phyloP scores from a whole-genome alignment of 2,888 invertebrate genomes.

The Dysmachus trigonus region DNA sequence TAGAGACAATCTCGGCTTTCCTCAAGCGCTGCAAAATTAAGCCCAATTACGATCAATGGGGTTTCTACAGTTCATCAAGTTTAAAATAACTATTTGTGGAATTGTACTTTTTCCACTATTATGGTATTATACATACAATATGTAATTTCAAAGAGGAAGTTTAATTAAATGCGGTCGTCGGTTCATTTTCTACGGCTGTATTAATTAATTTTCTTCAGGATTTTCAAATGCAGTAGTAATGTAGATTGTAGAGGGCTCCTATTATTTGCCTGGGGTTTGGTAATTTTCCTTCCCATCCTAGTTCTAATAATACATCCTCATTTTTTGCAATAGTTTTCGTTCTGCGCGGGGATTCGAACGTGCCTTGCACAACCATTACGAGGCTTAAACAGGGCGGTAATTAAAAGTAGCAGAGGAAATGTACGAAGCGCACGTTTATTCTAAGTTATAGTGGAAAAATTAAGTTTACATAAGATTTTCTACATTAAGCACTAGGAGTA shows the following conservation, averaged over 20 bases:
- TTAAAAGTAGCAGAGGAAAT: not conserved
- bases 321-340: not conserved
- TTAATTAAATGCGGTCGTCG: not conserved
- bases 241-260: not conserved
- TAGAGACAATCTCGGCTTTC: not conserved
- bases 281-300: not conserved
- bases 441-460: not conserved
- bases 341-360: not conserved
- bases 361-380: not conserved
- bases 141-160: not conserved
- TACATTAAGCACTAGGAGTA: not conserved
- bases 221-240: not conserved
- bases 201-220: not conserved
- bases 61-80: not conserved
- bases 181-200: not conserved
- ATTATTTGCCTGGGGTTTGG: not conserved
- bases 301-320: not conserved
- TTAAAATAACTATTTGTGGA: not conserved
- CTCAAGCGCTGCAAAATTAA: not conserved
- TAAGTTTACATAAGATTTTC: not conserved
- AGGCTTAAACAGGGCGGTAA: not conserved
- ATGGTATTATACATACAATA: not conserved
- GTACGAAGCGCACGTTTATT: not conserved
- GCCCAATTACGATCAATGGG: not conserved
- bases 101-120: not conserved